phyloP scores from a whole-genome alignment of 2,888 invertebrate species.

The Colostygia pectinataria region DNA sequence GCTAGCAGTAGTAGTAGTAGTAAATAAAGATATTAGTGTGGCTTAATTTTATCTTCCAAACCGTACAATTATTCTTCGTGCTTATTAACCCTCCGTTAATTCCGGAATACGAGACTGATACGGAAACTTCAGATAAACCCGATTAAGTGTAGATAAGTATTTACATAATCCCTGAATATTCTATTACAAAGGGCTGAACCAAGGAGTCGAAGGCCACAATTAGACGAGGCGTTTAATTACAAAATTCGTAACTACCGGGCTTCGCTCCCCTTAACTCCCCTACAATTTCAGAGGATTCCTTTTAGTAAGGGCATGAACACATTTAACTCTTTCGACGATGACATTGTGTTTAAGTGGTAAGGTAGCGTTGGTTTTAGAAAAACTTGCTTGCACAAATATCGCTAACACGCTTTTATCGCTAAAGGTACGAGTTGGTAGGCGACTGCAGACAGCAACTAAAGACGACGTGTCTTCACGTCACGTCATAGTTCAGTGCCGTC shows the following conservation, averaged over 20 bases:
- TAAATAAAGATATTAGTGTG: too few relatives aligned
- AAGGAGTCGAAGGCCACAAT: slow-evolving; percentile 73
- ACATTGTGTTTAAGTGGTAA: too few relatives aligned
- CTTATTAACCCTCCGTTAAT: slow-evolving; percentile 31
- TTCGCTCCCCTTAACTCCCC: slow-evolving; percentile 73
- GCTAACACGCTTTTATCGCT: too few relatives aligned
- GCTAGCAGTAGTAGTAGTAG: too few relatives aligned
- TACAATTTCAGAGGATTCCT: slow-evolving; percentile 74
- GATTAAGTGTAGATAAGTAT: slow-evolving; percentile 25
- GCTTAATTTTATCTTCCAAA: neutral
- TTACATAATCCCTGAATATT: slow-evolving; percentile 38
- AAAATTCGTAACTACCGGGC: slow-evolving; percentile 75
- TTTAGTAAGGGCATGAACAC: slow-evolving; percentile 23
- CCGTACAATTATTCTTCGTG: neutral
- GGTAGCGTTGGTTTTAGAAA: too few relatives aligned
- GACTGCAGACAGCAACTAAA: too few relatives aligned
- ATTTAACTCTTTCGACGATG: neutral
- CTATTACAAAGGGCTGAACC: slow-evolving; percentile 57
- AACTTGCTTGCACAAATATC: too few relatives aligned
- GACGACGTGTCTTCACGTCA: too few relatives aligned
- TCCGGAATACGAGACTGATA: slow-evolving; percentile 17
- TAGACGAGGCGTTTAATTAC: slow-evolving; percentile 81
- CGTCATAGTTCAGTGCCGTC: too few relatives aligned
- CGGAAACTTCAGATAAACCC: slow-evolving; percentile 25
- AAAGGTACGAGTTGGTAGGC: too few relatives aligned